Evolutionary conservation across 2,888 invertebrate genomes (phyloP).

Genomic region (Noctua comes): DNA sequence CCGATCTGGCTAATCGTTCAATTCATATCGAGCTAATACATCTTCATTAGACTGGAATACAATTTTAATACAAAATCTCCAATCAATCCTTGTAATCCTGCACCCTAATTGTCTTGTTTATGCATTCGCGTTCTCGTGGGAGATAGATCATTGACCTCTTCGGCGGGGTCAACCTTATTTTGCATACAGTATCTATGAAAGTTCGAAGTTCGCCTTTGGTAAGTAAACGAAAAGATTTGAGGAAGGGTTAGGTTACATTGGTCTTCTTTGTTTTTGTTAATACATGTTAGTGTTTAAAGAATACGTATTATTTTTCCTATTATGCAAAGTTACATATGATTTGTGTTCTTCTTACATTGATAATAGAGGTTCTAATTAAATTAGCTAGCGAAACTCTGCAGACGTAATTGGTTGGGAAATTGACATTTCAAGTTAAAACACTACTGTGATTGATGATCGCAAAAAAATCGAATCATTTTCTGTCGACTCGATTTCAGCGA

Average conservation of each 20-base stretch:
- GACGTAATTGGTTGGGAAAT: too few species aligned
- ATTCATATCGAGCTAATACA: slow-evolving; percentile 13
- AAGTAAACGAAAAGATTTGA: slow-evolving; percentile 6
- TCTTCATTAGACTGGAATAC: slow-evolving; percentile 33
- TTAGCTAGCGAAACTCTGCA: too few species aligned
- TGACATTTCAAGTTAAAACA: too few species aligned
- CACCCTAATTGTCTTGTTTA: slow-evolving; percentile 44
- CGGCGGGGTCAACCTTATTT: slow-evolving; percentile 17
- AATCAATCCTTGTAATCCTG: slow-evolving; percentile 40
- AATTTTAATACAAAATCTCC: slow-evolving; percentile 28
- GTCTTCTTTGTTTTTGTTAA: background rate
- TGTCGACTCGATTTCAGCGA: too few species aligned
- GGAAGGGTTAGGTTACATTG: slow-evolving; percentile 1
- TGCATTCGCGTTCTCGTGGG: slow-evolving; percentile 19
- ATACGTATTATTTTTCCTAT: background rate
- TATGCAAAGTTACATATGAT: background rate
- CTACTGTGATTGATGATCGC: too few species aligned
- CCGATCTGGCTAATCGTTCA: slow-evolving; percentile 6
- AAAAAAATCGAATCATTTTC: too few species aligned
- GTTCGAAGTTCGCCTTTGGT: slow-evolving; percentile 10
- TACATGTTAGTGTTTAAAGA: background rate
- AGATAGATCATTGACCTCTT: slow-evolving; percentile 43
- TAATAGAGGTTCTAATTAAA: background rate
- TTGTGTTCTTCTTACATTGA: background rate
- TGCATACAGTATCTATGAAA: slow-evolving; percentile 16